Base-by-base conservation (phyloP, 2,888 invertebrate genomes). In the Teleiodes luculella region DNA sequence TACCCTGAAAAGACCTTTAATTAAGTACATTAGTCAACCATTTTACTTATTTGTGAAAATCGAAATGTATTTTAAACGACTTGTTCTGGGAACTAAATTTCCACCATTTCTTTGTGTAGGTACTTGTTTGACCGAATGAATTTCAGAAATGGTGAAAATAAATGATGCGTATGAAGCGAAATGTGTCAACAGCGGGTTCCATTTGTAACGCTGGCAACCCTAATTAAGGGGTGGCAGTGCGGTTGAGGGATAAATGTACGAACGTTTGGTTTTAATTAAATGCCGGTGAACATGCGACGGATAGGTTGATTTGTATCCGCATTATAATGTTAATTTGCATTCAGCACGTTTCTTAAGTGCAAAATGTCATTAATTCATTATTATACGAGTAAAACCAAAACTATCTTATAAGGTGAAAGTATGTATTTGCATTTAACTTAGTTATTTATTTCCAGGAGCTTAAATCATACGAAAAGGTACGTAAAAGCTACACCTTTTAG, bases 201-300 rank as follows among this genome's bases (percentile, higher is more conserved):
- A 69, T 70, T 68, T 67, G 65, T 60, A 58, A 62, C 65, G 59
- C 54, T 57, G 58, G 60, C 62, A 52, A 59, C 65, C 69, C 63
- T 68, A 72, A 76, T 76, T 74, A 71, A 63, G 61, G 47, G 56
- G 52, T 49, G 57, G 57, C 46, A 63, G 20, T 57, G 61, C 55
- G 63, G 57, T 56, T 54, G 43, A 43, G 1, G 24, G 43, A 24
- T 43, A 20, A 20, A 43, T 46, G 46, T 46, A 46, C 31, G 31
- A 13, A 10, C 30, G 46, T 46, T 46, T 46, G 46, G 31, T 46
- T 46, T 31, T 46, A 31, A 46, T 31, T 31, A 46, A 46, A 46
- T 16, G 45, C 28, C 20, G 30, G 28, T 30, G 43, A 28, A 43
- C 43, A 20, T 20, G 13, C 10, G 24, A 43, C 20, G 28, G 28